phyloP scores from a whole-genome alignment of 2,113 vertebrate genomes.

The Notothenia coriiceps region DNA sequence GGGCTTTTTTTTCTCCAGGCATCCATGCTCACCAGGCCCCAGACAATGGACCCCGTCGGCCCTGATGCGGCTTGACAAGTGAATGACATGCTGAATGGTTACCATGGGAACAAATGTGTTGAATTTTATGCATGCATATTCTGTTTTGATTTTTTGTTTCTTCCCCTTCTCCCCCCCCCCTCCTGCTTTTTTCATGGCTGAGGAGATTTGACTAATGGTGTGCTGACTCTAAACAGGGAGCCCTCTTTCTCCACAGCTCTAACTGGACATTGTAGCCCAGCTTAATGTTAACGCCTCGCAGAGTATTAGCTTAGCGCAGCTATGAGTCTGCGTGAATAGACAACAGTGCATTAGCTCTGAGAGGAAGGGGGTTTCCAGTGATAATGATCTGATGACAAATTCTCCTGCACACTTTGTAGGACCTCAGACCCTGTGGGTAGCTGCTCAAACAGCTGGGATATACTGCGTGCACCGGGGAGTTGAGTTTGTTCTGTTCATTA shows the following conservation, averaged over 20 bases:
- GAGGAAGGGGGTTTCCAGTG: conserved; percentile 57
- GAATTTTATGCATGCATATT: conserved; percentile 99
- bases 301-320: conserved; percentile 73
- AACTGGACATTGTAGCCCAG: conserved; percentile 73
- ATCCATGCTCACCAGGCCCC: conserved; percentile 88
- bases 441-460: conserved; percentile 42
- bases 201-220: conserved; percentile 84
- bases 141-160: conserved; percentile 76
- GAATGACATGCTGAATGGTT: conserved; percentile 99
- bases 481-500: conserved; percentile 16
- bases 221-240: conserved; percentile 79
- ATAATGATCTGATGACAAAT: conserved; percentile 76
- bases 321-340: conserved; percentile 62
- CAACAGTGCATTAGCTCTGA: conserved; percentile 58
- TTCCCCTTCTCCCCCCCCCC: not conserved
- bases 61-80: conserved; percentile 99
- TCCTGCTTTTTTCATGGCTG: conserved; percentile 68
- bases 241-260: conserved; percentile 54
- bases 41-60: conserved; percentile 98
- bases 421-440: conserved; percentile 42
- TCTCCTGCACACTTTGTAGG: conserved; percentile 53
- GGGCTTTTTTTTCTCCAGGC: conserved; percentile 52
- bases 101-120: conserved; percentile 99
- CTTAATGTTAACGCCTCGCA: conserved; percentile 78
- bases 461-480: not conserved